phyloP scores from a whole-genome alignment of 2,888 invertebrate species.

The Aphodius sticticus region DNA sequence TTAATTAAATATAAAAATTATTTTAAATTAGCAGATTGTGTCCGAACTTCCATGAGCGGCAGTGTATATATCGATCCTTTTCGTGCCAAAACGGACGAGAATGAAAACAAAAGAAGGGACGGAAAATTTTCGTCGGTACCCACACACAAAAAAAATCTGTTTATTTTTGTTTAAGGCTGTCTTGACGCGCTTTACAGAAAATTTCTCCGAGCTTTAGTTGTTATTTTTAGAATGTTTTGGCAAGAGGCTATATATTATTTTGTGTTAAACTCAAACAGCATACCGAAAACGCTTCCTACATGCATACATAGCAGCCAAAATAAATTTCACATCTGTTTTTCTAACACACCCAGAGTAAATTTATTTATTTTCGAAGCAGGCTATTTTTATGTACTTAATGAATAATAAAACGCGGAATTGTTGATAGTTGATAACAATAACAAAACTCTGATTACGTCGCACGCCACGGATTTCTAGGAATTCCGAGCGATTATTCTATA shows the following conservation, averaged over 20 bases:
- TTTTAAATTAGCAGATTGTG: too few species aligned
- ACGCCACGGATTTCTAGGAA: not conserved
- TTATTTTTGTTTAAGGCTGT: not conserved
- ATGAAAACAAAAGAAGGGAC: not conserved
- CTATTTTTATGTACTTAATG: not conserved
- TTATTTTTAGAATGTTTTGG: not conserved
- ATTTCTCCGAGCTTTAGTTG: not conserved
- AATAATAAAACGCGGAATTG: not conserved
- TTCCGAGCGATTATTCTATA: not conserved
- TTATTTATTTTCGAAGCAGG: not conserved
- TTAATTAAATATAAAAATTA: too few species aligned
- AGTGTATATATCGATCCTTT: too few species aligned
- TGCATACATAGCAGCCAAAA: not conserved
- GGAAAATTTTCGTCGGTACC: not conserved
- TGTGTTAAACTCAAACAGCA: not conserved
- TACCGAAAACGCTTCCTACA: not conserved
- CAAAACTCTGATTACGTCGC: not conserved
- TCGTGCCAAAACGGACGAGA: too few species aligned
- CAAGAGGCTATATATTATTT: conserved; percentile 4
- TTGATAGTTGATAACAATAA: not conserved
- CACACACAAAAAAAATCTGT: not conserved
- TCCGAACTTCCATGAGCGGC: too few species aligned
- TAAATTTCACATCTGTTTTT: not conserved
- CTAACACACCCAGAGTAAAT: not conserved
- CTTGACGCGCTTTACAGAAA: not conserved